A percentile compares a stretch with the other conserved stretches of the same genome.
These are phyloP conservation scores for Scaptomyza tumidula DNA, from an alignment of 2,888 invertebrate genomes.

Conservation along the genomic window DNA sequence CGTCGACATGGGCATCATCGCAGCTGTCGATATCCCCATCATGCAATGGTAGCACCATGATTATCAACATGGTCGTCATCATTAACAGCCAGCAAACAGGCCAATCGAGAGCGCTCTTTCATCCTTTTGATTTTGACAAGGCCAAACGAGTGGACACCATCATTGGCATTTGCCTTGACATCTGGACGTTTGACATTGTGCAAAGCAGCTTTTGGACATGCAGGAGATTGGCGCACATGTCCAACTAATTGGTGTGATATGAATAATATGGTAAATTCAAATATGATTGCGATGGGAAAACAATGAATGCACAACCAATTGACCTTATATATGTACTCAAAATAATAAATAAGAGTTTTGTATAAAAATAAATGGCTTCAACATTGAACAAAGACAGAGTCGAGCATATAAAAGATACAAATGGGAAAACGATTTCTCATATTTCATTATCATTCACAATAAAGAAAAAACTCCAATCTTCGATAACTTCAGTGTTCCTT, in stretches of 20 bases:
- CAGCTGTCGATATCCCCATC: slow-evolving; percentile 41
- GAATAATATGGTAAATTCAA: slow-evolving; percentile 69
- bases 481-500: too few relatives aligned
- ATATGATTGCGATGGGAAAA: slow-evolving; percentile 53
- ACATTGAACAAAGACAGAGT: too few relatives aligned
- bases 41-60: slow-evolving; percentile 24
- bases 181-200: slow-evolving; percentile 41
- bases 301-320: slow-evolving; percentile 32
- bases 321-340: slow-evolving; percentile 39
- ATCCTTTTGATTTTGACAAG: slow-evolving; percentile 58
- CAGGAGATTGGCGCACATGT: slow-evolving; percentile 54
- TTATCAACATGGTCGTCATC: slow-evolving; percentile 20
- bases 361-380: too few relatives aligned
- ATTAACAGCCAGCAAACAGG: slow-evolving; percentile 57
- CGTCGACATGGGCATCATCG: slow-evolving; percentile 36
- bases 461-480: too few relatives aligned
- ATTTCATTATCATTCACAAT: too few relatives aligned
- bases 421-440: too few relatives aligned
- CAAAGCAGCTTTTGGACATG: slow-evolving; percentile 58
- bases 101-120: slow-evolving; percentile 63
- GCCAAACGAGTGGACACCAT: slow-evolving; percentile 43
- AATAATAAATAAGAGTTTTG: too few relatives aligned
- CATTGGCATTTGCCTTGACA: slow-evolving; percentile 35
- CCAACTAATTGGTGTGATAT: slow-evolving; percentile 72
- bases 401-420: too few relatives aligned